phyloP scores from a whole-genome alignment of 2,113 vertebrate genomes.

The Eulemur rufifrons region DNA sequence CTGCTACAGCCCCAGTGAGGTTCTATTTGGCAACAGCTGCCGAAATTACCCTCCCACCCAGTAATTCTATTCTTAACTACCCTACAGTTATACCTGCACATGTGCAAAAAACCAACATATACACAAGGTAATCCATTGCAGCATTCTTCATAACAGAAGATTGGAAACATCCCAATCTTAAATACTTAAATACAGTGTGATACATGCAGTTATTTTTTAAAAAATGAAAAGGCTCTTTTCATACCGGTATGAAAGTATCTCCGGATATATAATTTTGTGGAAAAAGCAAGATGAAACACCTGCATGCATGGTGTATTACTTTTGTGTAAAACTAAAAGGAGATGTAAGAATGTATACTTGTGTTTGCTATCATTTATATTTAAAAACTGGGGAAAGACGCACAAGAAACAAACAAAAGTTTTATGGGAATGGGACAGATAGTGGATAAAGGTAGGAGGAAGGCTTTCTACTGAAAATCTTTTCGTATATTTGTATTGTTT shows the following conservation, averaged over 20 bases:
- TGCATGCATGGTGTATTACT: background rate
- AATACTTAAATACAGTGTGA: background rate
- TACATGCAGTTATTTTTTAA: background rate
- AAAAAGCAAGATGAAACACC: background rate
- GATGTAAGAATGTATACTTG: background rate
- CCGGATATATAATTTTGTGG: background rate
- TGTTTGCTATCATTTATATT: background rate
- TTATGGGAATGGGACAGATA: background rate
- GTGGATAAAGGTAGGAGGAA: background rate
- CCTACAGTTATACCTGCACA: background rate
- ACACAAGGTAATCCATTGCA: background rate
- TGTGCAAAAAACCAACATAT: accelerated
- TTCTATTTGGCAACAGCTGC: background rate
- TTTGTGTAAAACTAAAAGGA: background rate
- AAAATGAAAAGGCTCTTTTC: background rate
- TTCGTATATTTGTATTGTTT: background rate
- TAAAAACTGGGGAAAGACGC: background rate
- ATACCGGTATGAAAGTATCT: background rate
- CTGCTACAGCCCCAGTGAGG: background rate
- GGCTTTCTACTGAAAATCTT: background rate
- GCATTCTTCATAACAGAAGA: background rate
- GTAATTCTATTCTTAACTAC: background rate
- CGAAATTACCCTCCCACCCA: background rate
- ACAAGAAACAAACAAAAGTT: background rate
- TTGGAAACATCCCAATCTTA: background rate